Percentiles rank a stretch among this genome's conserved stretches.
phyloP scores from a whole-genome alignment of 2,113 vertebrate genomes.

The Bujurquina vittata region DNA sequence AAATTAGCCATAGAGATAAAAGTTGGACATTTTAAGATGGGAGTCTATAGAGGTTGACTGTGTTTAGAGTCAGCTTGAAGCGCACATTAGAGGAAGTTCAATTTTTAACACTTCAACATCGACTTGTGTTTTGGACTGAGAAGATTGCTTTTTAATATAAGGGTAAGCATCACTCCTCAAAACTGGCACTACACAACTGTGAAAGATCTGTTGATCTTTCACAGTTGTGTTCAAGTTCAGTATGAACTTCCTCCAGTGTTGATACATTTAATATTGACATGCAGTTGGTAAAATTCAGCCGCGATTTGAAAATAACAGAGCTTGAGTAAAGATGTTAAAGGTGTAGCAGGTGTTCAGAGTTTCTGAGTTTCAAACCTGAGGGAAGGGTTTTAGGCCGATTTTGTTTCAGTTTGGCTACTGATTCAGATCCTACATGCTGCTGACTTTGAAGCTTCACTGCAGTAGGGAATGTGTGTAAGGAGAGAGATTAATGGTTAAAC shows the following conservation, averaged over 20 bases:
- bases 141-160: neutral
- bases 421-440: conserved; percentile 7
- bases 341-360: neutral
- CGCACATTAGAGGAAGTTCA: no score
- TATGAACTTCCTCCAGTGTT: neutral
- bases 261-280: neutral
- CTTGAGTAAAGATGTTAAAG: neutral
- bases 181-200: no score
- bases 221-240: neutral
- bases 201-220: no score
- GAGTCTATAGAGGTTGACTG: neutral
- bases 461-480: conserved; percentile 13
- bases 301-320: neutral
- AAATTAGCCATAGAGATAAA: no score
- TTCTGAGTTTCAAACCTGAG: no score
- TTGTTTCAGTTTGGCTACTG: neutral
- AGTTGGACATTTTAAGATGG: rapidly evolving
- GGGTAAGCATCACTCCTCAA: no score
- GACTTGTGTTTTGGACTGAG: neutral
- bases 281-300: neutral
- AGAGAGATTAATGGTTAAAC: conserved; percentile 67
- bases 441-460: conserved; percentile 34
- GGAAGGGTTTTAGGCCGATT: neutral
- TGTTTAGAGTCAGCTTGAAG: no score
- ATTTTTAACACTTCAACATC: neutral